Evolutionary conservation across 2,113 vertebrate genomes (phyloP).

Genomic region (Hemiprocne comata): DNA sequence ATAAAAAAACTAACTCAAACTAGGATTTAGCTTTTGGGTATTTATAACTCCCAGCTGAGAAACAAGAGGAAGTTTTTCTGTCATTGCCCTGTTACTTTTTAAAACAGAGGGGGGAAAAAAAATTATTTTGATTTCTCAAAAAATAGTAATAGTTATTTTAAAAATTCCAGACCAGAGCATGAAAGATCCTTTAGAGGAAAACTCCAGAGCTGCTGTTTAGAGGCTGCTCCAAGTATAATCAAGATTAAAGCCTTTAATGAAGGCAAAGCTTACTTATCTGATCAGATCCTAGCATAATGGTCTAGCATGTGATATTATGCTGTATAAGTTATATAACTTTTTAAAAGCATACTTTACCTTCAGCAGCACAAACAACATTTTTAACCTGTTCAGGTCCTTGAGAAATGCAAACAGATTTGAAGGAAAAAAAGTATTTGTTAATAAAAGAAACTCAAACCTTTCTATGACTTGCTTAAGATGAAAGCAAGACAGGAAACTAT

Average conservation of each 20-base stretch:
- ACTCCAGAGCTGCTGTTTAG: slow-evolving; percentile 3
- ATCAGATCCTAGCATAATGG: slow-evolving; percentile 56
- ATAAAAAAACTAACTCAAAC: not conserved
- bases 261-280: slow-evolving; percentile 59
- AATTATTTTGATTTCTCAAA: slow-evolving; percentile 20
- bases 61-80: not conserved
- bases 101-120: not conserved
- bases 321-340: slow-evolving; percentile 51
- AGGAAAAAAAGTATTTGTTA: not conserved
- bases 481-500: slow-evolving; percentile 50
- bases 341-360: slow-evolving; percentile 6
- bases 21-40: not conserved
- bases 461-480: slow-evolving; percentile 13
- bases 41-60: not conserved
- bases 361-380: slow-evolving; percentile 17
- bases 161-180: slow-evolving; percentile 23
- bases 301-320: slow-evolving; percentile 48
- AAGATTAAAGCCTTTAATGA: slow-evolving; percentile 66
- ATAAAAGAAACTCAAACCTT: slow-evolving; percentile 16
- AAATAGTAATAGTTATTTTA: slow-evolving; percentile 2
- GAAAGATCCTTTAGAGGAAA: slow-evolving; percentile 25
- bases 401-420: not conserved
- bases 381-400: slow-evolving; percentile 32
- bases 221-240: slow-evolving; percentile 11
- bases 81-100: not conserved